Conservation (phyloP, 1,140 invertebrate genomes). For the Drosophila nebulosa region DNA sequence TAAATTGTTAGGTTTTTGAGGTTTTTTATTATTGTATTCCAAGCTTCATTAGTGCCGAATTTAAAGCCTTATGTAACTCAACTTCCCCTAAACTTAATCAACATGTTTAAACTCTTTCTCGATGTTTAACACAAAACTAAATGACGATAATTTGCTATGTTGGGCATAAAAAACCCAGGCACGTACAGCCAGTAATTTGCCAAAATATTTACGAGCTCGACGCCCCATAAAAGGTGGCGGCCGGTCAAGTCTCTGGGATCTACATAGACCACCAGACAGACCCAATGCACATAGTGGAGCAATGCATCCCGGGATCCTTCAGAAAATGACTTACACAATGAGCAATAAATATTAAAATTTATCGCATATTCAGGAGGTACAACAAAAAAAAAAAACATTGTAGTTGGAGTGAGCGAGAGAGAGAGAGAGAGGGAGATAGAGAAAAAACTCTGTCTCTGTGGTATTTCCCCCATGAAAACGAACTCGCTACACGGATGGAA, state of each 20-base stretch:
- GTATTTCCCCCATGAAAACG: constrained; percentile 61
- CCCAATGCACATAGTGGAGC: no score
- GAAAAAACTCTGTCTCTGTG: constrained; percentile 12
- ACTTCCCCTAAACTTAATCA: constrained; percentile 39
- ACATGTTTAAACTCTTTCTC: constrained; percentile 50
- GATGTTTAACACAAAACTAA: constrained; percentile 40
- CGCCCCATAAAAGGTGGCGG: constrained; percentile 50
- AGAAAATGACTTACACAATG: constrained; percentile 27
- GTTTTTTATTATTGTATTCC: background rate
- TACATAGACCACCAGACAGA: constrained; percentile 12
- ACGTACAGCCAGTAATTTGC: constrained; percentile 66
- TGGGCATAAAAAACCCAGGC: constrained; percentile 38
- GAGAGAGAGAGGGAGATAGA: no score
- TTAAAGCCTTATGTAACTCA: constrained; percentile 30
- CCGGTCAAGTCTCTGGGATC: constrained; percentile 8
- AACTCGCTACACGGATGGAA: constrained; percentile 26
- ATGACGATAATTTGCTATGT: constrained; percentile 36
- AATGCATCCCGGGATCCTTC: constrained; percentile 2
- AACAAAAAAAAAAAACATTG: constrained; percentile 20
- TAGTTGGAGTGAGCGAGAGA: constrained; percentile 16
- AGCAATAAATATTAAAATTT: constrained; percentile 71
- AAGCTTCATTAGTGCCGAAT: constrained; percentile 53
- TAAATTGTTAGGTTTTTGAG: constrained; percentile 28
- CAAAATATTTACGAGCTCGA: constrained; percentile 74
- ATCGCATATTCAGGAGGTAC: constrained; percentile 30